Evolutionary conservation across 2,113 vertebrate species (phyloP).

Genomic region (Otocyon megalotis): DNA sequence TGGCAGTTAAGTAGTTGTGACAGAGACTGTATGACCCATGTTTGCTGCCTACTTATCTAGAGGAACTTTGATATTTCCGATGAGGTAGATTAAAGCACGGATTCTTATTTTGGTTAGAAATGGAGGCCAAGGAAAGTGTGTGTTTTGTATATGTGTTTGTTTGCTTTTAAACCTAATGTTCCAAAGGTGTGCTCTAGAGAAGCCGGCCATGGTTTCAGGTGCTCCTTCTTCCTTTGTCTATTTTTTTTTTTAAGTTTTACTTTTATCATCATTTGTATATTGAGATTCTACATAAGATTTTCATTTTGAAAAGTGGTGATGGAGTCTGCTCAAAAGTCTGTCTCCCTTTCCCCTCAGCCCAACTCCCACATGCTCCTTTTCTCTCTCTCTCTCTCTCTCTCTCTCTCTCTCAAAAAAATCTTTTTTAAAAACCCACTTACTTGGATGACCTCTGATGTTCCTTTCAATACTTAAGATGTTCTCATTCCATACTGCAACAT

Average conservation of each 20-base stretch:
- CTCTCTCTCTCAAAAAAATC: background rate
- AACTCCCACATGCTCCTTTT: background rate
- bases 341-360: background rate
- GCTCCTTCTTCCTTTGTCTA: background rate
- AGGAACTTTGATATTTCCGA: background rate
- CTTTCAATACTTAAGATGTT: background rate
- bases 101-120: conserved; percentile 31
- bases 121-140: background rate
- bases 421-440: background rate
- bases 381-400: background rate
- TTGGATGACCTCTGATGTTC: background rate
- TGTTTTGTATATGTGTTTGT: background rate
- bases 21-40: background rate
- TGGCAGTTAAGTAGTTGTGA: background rate
- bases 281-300: background rate
- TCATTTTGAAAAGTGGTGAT: conserved; percentile 27
- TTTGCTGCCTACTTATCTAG: background rate
- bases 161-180: background rate
- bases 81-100: background rate
- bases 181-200: background rate
- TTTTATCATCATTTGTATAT: background rate
- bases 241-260: background rate
- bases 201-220: background rate
- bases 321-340: background rate
- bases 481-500: background rate